phyloP scores from a whole-genome alignment of 2,888 invertebrate genomes.

The Temnothorax unifasciatus region DNA sequence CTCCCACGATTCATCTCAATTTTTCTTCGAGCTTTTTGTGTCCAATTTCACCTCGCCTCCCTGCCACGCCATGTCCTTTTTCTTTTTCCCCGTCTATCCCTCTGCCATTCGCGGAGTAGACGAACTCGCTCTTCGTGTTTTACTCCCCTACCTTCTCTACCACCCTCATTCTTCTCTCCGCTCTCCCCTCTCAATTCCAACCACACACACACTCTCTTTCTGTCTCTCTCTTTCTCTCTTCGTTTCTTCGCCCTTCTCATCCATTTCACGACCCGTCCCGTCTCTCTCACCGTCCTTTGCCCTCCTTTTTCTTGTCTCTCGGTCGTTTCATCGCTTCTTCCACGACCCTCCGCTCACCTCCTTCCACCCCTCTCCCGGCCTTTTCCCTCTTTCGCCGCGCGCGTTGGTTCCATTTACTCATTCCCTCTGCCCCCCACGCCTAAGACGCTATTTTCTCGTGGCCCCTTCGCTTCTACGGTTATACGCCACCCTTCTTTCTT shows the following conservation, averaged over 20 bases:
- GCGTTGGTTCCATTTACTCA: conserved; percentile 75
- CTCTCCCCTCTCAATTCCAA: conserved; percentile 43
- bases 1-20: conserved; percentile 82
- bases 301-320: conserved; percentile 86
- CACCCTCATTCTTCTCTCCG: conserved; percentile 62
- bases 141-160: conserved; percentile 25
- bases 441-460: conserved; percentile 85
- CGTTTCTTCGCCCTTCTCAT: conserved; percentile 52
- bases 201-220: conserved; percentile 50
- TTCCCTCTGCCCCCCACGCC: conserved; percentile 82
- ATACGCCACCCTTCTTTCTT: conserved; percentile 69
- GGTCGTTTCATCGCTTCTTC: conserved; percentile 78
- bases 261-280: conserved; percentile 61
- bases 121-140: conserved; percentile 62
- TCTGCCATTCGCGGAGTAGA: conserved; percentile 75
- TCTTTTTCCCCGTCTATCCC: conserved; percentile 86
- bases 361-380: conserved; percentile 65
- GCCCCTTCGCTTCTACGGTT: conserved; percentile 81
- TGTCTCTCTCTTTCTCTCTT: conserved; percentile 54
- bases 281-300: conserved; percentile 71
- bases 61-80: conserved; percentile 80
- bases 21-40: conserved; percentile 82
- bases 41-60: conserved; percentile 78
- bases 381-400: conserved; percentile 73
- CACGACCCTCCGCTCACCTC: conserved; percentile 81